Evolutionary conservation across 2,888 invertebrate genomes (phyloP).

Genomic region (Harpalus rubripes): DNA sequence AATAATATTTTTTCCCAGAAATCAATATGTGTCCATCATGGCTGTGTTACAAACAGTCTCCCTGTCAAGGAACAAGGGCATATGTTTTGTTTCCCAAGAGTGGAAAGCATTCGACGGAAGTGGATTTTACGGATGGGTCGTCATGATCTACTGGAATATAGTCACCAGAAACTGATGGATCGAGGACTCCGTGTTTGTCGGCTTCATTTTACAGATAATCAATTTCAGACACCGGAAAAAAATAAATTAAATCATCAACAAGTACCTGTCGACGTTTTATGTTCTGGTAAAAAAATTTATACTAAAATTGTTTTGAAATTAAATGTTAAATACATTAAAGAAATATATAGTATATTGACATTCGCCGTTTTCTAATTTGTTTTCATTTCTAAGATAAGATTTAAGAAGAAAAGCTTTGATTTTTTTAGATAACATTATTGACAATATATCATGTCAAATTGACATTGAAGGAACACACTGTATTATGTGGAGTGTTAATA

Average conservation of each 20-base stretch:
- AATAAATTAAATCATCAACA: background rate
- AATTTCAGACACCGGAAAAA: conserved; percentile 1
- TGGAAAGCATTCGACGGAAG: background rate
- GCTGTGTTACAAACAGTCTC: background rate
- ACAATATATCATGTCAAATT: too few relatives aligned
- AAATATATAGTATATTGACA: too few relatives aligned
- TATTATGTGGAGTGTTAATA: too few relatives aligned
- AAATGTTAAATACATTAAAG: too few relatives aligned
- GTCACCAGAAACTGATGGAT: background rate
- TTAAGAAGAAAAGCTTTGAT: too few relatives aligned
- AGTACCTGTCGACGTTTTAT: background rate
- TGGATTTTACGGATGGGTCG: background rate
- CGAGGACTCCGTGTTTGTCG: background rate
- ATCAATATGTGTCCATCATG: background rate
- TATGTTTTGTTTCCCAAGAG: too few relatives aligned
- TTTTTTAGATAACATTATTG: too few relatives aligned
- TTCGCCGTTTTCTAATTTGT: too few relatives aligned
- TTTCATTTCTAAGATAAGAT: too few relatives aligned
- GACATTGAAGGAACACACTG: too few relatives aligned
- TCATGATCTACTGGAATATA: background rate
- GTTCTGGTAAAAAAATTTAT: background rate
- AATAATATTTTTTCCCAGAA: background rate
- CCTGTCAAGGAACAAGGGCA: background rate
- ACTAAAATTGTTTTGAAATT: too few relatives aligned
- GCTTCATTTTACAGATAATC: conserved; percentile 1